Base-by-base conservation (phyloP, 1,140 invertebrate species). In the Drosophila fuyamai region DNA sequence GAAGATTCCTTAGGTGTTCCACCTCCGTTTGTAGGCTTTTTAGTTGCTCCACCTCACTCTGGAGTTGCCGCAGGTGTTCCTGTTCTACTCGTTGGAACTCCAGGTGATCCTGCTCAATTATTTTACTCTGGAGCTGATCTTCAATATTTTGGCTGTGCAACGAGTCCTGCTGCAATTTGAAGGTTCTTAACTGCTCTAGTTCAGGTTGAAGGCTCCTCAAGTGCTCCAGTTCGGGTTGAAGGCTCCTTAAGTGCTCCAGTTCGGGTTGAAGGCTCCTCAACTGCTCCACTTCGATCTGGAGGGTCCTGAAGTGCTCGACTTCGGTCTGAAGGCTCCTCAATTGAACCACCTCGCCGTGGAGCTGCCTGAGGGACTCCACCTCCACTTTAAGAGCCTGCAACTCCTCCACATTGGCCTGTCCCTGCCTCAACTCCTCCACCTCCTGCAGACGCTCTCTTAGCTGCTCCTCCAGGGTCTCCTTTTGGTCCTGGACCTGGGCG, bases 311-410 rank as follows among this genome's bases (percentile, higher is more conserved):
- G 81, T 54, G 47, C 80, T 96, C 95, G 46, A 61, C 9, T 36
- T 61, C 57, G 1, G 44, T 93, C 50, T 95, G 94, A 60, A 96
- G 91, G n/a, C 32, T 13, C 10, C 14, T 95, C 8, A 55, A 9
- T 2, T 55, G 13, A 1, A 36, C 57, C 16, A 50, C 29, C 7
- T 60, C 35, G 86, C 51, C 95, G 8, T 58, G 56, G 0, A n/a
- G 41, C 23, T 23, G 2, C 23, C 23, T 23, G 23, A 23, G 23
- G 23, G 23, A 23, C 23, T 10, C 29, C 4, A 58, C 16, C 12
- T 54, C 48, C 67, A 95, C 94, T 80, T 96, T 32, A 5, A 74
- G 62, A 5, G 29, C 41, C 51, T 72, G 56, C 5, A 88, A 41
- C 13, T 79, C 59, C 9, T 46, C 47, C 18, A 68, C 50, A 40